Conservation (phyloP, 2,797 vertebrate species). For the Limosa lapponica region DNA sequence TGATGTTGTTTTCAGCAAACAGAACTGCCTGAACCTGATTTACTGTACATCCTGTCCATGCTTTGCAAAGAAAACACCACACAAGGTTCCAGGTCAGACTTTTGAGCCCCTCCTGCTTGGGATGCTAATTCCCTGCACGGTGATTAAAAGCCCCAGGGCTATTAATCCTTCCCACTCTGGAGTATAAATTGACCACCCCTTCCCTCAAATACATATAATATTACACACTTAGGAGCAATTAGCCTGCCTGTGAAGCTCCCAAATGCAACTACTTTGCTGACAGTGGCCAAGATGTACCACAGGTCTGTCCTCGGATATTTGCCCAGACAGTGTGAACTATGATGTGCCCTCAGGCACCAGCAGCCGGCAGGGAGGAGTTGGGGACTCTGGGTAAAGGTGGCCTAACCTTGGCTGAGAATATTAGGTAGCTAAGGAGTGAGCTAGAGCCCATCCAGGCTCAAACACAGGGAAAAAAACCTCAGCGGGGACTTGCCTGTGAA, state of each 20-base stretch:
- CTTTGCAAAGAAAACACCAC: constrained; percentile 35
- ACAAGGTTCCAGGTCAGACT: not conserved
- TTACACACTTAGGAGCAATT: not conserved
- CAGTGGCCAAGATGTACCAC: not conserved
- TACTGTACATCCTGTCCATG: not conserved
- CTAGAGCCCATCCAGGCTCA: not conserved
- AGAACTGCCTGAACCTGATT: constrained; percentile 25
- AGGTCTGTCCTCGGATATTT: not conserved
- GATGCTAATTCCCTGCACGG: not conserved
- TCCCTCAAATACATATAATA: not conserved
- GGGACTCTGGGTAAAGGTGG: not conserved
- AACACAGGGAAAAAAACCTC: fast-evolving
- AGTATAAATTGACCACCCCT: not conserved
- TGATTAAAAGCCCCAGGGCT: not conserved
- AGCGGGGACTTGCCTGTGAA: not conserved
- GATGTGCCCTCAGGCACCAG: not conserved
- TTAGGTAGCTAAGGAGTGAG: not conserved
- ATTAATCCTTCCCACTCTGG: not conserved
- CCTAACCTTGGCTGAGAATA: not conserved
- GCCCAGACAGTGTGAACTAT: not conserved
- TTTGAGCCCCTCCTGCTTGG: not conserved
- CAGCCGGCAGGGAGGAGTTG: not conserved
- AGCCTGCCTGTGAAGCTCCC: not conserved
- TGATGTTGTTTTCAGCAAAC: constrained; percentile 1
- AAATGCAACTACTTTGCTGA: not conserved